Evolutionary conservation across 2,113 vertebrate genomes (phyloP), one percentile per base, ranked within the genome.

Genomic region (Thamnaconus septentrionalis): DNA sequence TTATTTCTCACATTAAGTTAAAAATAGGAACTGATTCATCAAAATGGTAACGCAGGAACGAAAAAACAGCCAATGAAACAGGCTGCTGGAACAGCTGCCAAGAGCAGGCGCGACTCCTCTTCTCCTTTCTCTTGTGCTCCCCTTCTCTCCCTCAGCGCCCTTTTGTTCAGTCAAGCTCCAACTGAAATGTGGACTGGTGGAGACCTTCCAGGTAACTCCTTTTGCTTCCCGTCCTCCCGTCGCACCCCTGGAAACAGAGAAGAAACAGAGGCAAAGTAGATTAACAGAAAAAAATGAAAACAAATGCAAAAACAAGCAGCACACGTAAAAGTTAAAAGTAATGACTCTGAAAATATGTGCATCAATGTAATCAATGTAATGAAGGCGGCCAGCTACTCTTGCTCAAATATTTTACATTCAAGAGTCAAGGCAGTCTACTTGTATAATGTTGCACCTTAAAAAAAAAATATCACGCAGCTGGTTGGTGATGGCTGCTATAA

Each of bases 11-110:
- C 86, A 85, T 84, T 87, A 82, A 86, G 78, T 74, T 86, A 82
- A 84, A 80, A 87, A 84, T 78, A 73, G 60, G 79, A 86, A 81
- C 70, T 53, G 59, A 69, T 76, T 88, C 70, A 73, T 87, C 82
- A 59, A 84, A 83, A 81, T 70, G 40, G 53, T 76, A 66, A 81
- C 55, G 12, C 80, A 52, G 71, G 66, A 85, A 81, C 55, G 5
- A 85, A 83, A 64, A 9, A 46, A 75, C 68, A 86, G 79, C 75
- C 66, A 61, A 79, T 68, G 66, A 80, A 84, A 79, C 66, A 48
- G 88, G 85, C 89, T 83, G 87, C 85, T 87, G 84, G 82, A 87
- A 82, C 87, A 89, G 88, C 86, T 86, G 88, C 82, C 87, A 77
- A 76, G 80, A 88, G 88, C 87, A 91, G 87, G 88, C 57, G 67